phyloP scores from a whole-genome alignment of 1,140 invertebrate species.

The Bombus confusus region DNA sequence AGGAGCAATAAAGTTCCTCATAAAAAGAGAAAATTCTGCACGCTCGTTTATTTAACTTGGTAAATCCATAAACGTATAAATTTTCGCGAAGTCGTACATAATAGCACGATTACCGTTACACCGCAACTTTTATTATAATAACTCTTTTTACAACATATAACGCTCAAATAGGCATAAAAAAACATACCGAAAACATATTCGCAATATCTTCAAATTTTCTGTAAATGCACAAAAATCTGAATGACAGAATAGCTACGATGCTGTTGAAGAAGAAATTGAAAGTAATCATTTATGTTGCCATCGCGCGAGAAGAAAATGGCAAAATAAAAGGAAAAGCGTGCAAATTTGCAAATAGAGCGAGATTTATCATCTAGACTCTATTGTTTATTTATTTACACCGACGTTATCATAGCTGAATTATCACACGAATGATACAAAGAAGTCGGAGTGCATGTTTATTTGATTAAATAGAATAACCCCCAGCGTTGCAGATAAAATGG shows the following conservation, averaged over 20 bases:
- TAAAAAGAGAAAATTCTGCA: neutral
- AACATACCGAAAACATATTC: too few species aligned
- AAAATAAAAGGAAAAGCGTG: neutral
- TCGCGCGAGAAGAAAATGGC: neutral
- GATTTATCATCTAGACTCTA: neutral
- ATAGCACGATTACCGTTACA: neutral
- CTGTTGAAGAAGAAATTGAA: neutral
- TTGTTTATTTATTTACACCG: constrained; percentile 12
- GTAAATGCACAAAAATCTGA: too few species aligned
- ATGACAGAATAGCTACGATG: neutral
- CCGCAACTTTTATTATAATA: too few species aligned
- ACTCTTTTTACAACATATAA: neutral
- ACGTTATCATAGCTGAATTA: neutral
- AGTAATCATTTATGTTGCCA: neutral
- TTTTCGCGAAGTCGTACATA: neutral
- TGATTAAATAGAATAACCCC: constrained; percentile 6
- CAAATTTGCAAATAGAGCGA: neutral
- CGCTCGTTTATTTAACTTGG: neutral
- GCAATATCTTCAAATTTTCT: too few species aligned
- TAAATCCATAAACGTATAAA: neutral
- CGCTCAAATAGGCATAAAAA: neutral
- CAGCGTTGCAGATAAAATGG: neutral
- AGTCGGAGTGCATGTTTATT: constrained; percentile 1
- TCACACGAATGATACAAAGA: neutral
- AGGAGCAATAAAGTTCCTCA: neutral